phyloP scores from a whole-genome alignment of 1,140 invertebrate species.

The Theocolax elegans region DNA sequence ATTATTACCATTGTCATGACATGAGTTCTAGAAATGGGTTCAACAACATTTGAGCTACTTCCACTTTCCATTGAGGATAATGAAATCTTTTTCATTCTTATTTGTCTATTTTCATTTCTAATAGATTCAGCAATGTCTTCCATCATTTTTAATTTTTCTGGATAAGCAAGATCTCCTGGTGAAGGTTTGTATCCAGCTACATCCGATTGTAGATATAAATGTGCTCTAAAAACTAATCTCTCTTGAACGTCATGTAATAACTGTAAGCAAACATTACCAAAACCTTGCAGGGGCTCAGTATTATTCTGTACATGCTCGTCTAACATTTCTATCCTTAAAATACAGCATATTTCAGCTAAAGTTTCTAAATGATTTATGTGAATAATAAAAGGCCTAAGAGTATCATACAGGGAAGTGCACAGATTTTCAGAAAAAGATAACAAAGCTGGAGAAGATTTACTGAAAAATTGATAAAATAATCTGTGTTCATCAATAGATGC shows the following conservation, averaged over 20 bases:
- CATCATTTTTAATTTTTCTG: conserved; percentile 98
- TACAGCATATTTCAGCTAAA: conserved; percentile 94
- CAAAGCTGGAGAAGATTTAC: conserved; percentile 72
- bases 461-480: conserved; percentile 91
- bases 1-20: conserved; percentile 42
- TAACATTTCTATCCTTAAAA: conserved; percentile 92
- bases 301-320: conserved; percentile 93
- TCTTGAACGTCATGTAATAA: conserved; percentile 97
- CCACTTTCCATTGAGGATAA: conserved; percentile 55
- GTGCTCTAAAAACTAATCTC: conserved; percentile 93
- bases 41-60: conserved; percentile 43
- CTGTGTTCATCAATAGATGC: conserved; percentile 92
- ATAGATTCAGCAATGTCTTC: conserved; percentile 71
- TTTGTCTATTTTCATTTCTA: conserved; percentile 58
- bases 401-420: conserved; percentile 92
- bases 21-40: conserved; percentile 57
- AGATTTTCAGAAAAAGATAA: conserved; percentile 84
- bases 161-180: conserved; percentile 95
- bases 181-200: conserved; percentile 90
- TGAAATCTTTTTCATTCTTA: conserved; percentile 59
- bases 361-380: conserved; percentile 98
- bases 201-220: conserved; percentile 93
- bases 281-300: conserved; percentile 78
- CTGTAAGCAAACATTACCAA: conserved; percentile 86
- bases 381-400: conserved; percentile 93